Base-by-base conservation (phyloP, 2,113 vertebrate species). In the Hippocampus barbouri region DNA sequence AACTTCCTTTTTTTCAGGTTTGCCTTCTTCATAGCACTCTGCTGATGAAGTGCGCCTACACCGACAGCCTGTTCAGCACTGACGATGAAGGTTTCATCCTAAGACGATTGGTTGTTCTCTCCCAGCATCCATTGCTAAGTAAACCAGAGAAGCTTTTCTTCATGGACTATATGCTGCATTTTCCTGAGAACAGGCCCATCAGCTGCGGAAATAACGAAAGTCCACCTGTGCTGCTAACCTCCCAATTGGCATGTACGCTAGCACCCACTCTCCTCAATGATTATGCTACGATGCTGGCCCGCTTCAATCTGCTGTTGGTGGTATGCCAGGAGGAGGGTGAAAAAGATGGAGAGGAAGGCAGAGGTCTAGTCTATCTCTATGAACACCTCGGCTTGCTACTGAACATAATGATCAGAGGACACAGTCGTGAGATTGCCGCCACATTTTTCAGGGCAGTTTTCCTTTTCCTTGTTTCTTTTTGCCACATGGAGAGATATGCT, bases 131-230 rank as follows among this genome's bases (percentile, higher is more conserved):
- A 0, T 89, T 94, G 38, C 77, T 95, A 40, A 82, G 76, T 9
- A 63, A 69, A 0, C 82, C 93, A 0, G 83, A 93, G 59, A 94
- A 93, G 64, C 94, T 96, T 23, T 95, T 97, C 86, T 94, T 94
- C 83, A 81, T 92, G 71, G 92, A 96, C 79, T 96, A 93, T 49
- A 87, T 97, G 53, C 84, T 96, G 74, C 91, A 90, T 86, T 96
- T 97, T 59, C 95, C 95, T 0, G 95, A 97, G 85, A 97, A 97
- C 84, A 91, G 93, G 2, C 95, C 95, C 0, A 91, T 97, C 66
- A 86, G 92, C 60, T 92, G 90, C 7, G 77, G 91, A 0, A 89
- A 84, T 0, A 93, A 93, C 2, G 95, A 96, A 79, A 79, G 79
- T 4, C 76, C 92, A 23, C 95, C 95, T 0, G 91, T 97, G 73